These are phyloP conservation scores for Argya squamiceps DNA, from an alignment of 2,797 vertebrate genomes.

Conservation along the genomic window DNA sequence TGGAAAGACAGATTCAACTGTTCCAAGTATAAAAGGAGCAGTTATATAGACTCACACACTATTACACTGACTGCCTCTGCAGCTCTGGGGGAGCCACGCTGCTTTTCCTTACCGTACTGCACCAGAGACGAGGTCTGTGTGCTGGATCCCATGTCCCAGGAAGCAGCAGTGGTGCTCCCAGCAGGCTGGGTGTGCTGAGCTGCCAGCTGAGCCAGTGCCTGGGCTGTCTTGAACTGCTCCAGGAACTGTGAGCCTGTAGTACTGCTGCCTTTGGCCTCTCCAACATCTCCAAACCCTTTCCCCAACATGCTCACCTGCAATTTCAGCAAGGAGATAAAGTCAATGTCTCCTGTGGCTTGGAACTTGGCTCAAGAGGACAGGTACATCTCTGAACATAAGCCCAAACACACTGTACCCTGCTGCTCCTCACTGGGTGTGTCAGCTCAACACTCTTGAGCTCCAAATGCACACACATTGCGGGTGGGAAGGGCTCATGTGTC, in stretches of 20 bases:
- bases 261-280: conserved; percentile 88
- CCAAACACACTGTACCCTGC: neutral
- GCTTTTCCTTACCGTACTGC: conserved; percentile 87
- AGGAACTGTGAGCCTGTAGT: conserved; percentile 95
- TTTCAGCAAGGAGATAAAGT: neutral
- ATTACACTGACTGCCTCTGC: accelerated
- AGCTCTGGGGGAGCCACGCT: neutral
- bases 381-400: neutral
- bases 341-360: accelerated
- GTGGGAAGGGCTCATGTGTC: neutral
- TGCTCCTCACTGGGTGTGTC: neutral
- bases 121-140: conserved; percentile 85
- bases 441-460: neutral
- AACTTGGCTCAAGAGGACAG: neutral
- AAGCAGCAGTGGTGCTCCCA: conserved; percentile 75
- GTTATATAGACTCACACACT: neutral
- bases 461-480: neutral
- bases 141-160: conserved; percentile 85
- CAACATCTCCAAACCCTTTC: conserved; percentile 93
- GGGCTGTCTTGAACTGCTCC: conserved; percentile 98
- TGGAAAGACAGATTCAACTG: neutral
- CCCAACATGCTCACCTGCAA: conserved; percentile 87
- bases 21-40: neutral
- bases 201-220: conserved; percentile 94
- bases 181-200: conserved; percentile 89